Evolutionary conservation across 2,113 vertebrate genomes (phyloP).

Genomic region (Pomatostomus ruficeps): DNA sequence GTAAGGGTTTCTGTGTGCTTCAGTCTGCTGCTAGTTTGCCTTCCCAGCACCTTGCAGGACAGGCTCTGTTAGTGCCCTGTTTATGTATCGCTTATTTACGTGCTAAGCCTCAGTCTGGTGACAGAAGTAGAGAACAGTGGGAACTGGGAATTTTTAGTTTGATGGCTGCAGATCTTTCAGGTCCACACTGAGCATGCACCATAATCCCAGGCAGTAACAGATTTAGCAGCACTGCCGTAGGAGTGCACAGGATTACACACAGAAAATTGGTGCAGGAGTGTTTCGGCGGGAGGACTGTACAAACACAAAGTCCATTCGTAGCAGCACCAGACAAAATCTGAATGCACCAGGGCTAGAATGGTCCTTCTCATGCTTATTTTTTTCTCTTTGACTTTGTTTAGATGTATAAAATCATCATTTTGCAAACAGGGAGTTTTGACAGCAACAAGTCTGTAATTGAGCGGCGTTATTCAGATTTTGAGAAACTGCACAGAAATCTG

Average conservation of each 20-base stretch:
- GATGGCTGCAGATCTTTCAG: not conserved
- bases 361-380: not conserved
- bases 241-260: not conserved
- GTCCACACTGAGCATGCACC: not conserved
- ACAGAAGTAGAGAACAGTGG: not conserved
- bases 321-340: not conserved
- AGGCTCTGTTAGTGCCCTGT: not conserved
- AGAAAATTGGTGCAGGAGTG: not conserved
- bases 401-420: conserved; percentile 85
- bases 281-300: not conserved
- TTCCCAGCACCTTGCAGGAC: not conserved
- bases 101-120: not conserved
- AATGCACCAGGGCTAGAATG: not conserved
- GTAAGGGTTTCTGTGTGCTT: not conserved
- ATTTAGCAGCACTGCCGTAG: not conserved
- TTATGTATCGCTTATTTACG: not conserved
- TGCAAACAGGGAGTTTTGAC: conserved; percentile 91
- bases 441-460: conserved; percentile 77
- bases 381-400: conserved; percentile 33
- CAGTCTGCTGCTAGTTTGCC: not conserved
- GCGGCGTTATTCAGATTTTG: conserved; percentile 88
- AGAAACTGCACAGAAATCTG: conserved; percentile 78
- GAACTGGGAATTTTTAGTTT: not conserved
- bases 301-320: not conserved
- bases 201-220: not conserved